A percentile compares a stretch with the other conserved stretches of the same genome.
phyloP scores from a whole-genome alignment of 2,888 invertebrate species.

The Agrochola macilenta region DNA sequence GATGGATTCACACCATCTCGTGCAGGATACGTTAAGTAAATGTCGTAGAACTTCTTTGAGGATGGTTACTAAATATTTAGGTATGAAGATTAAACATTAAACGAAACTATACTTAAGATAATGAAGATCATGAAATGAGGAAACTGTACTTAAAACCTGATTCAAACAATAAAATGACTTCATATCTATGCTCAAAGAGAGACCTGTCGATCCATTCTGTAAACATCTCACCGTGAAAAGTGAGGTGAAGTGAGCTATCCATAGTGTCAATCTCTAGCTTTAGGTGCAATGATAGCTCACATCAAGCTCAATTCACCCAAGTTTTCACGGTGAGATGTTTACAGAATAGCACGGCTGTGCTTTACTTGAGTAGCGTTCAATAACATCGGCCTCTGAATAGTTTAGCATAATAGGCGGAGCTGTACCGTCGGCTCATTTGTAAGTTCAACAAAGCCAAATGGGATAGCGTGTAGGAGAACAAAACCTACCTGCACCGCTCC shows the following conservation, averaged over 20 bases:
- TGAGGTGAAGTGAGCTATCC: no score
- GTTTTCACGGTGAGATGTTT: no score
- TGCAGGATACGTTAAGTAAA: neutral
- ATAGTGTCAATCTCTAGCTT: no score
- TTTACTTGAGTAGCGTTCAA: neutral
- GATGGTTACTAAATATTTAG: neutral
- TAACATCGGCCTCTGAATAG: neutral
- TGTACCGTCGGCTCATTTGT: neutral
- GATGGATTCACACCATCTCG: neutral
- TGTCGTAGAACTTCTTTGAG: neutral
- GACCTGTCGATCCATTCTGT: neutral
- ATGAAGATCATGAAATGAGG: neutral
- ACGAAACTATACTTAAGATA: neutral
- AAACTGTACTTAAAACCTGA: neutral
- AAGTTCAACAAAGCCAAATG: neutral
- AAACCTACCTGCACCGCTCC: constrained; percentile 92
- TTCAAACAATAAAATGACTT: neutral
- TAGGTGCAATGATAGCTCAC: no score
- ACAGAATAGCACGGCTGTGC: neutral
- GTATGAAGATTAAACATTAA: neutral
- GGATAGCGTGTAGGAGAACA: neutral
- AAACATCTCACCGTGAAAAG: no score
- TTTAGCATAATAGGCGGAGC: neutral
- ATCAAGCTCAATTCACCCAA: no score
- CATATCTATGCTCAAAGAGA: neutral